Evolutionary conservation across 1,140 invertebrate genomes (phyloP).

Genomic region (Diprion similis): DNA sequence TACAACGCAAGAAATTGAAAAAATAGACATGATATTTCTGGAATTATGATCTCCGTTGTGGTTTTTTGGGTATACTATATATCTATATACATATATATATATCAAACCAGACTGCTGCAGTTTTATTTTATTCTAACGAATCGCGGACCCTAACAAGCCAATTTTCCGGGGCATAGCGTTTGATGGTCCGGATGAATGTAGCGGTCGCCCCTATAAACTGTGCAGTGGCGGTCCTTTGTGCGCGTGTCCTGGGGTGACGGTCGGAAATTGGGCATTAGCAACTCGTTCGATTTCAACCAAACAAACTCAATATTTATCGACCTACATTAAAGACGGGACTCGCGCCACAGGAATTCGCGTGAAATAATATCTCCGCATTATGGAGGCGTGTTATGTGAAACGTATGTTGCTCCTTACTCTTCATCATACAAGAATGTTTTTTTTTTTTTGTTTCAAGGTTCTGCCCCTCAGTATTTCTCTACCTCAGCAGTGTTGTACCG

Average conservation of each 20-base stretch:
- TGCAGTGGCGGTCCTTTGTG: constrained; percentile 31
- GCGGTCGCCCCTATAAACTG: neutral
- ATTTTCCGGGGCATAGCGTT: constrained; percentile 13
- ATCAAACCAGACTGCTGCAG: neutral
- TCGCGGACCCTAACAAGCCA: constrained; percentile 8
- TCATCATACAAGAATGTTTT: no score
- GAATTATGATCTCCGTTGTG: no score
- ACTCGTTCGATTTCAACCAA: constrained; percentile 15
- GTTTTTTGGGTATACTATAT: no score
- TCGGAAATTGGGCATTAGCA: constrained; percentile 59
- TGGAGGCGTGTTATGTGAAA: no score
- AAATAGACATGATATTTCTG: no score
- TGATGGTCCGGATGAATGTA: neutral
- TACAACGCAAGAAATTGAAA: no score
- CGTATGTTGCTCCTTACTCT: no score
- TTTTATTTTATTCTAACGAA: neutral
- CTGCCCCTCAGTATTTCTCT: constrained; percentile 86
- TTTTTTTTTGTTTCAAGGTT: constrained; percentile 72
- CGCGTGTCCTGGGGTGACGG: constrained; percentile 35
- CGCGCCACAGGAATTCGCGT: no score
- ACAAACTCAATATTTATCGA: neutral
- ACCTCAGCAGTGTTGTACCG: constrained; percentile 80
- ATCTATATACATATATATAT: no score
- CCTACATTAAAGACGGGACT: neutral
- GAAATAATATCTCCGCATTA: no score